Base-by-base conservation (phyloP, 2,888 invertebrate species). In the Cheilosia grossa region DNA sequence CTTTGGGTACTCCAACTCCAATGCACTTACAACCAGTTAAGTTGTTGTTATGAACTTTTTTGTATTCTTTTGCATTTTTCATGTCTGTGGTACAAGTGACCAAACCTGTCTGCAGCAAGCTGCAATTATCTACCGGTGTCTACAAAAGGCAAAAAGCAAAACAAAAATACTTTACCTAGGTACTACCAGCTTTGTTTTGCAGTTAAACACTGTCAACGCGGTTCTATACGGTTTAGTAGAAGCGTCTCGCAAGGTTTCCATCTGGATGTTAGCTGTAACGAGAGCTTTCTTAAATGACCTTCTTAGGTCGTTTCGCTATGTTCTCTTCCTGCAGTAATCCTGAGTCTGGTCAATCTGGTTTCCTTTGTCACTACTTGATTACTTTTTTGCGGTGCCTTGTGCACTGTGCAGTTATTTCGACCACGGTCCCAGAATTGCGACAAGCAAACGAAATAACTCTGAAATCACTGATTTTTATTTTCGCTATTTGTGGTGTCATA, bases 251-350 rank as follows among this genome's bases (percentile, higher is more conserved):
- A 53, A 21, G n/a, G 56, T 70, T 27, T n/a, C 27, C 51, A 53
- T 59, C 21, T 66, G 37, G 42, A 24, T 42, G 54, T 58, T 67
- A 66, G 61, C 51, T 33, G 42, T 53, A 61, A 58, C 10, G 21
- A 73, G 69, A 83, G 83, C 83, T 83, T 80, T 79, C 42, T 64
- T 53, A 47, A 83, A 83, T 83, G 83, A 83, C 83, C 83, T 83
- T 80, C 79, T 79, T 80, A 83, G 83, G 83, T 83, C 83, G 83
- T 83, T 83, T 74, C 21, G 67, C 30, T 58, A 30, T 78, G 53
- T 70, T 64, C 30, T 64, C 83, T 80, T 83, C 74, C 83, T 83
- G 80, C 74, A 54, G 69, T 49, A 64, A 58, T 83, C 79, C 74
- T 80, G 53, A 64, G 47, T 64, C 70, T 80, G 59, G 80, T 66